Percentiles rank a stretch among this genome's conserved stretches.
These are phyloP conservation scores for Phylloscopus trochiloides DNA, from an alignment of 2,113 vertebrate species.

Conservation along the genomic window DNA sequence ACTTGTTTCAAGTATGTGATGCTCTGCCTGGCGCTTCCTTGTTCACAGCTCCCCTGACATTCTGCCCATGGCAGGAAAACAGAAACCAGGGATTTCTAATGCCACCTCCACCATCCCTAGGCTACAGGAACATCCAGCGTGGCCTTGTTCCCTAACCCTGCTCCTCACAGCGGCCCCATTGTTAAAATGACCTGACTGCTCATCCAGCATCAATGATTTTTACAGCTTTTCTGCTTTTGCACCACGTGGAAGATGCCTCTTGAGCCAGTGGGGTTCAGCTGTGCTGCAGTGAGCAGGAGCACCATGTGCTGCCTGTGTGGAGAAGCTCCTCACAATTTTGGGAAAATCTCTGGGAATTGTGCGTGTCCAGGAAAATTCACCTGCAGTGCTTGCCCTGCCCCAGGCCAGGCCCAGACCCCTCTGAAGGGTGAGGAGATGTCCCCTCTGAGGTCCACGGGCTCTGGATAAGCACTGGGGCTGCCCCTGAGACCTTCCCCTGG, in stretches of 20 bases:
- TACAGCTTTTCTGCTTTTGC: neutral
- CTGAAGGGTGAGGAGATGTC: neutral
- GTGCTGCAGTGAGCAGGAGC: neutral
- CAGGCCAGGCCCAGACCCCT: neutral
- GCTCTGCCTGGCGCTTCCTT: neutral
- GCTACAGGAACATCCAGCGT: fast-evolving
- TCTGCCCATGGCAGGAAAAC: neutral
- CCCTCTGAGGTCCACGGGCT: neutral
- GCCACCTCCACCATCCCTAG: neutral
- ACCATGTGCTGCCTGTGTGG: neutral
- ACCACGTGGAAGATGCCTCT: neutral
- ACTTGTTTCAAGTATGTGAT: neutral
- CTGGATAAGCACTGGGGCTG: neutral
- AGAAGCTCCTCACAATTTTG: neutral
- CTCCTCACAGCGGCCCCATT: neutral
- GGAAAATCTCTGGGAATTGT: neutral
- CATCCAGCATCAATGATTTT: neutral
- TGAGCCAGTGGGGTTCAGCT: neutral
- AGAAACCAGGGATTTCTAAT: neutral
- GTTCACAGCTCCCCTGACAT: neutral
- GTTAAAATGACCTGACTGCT: neutral
- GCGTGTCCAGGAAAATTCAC: neutral
- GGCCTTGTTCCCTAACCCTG: fast-evolving
- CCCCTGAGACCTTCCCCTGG: neutral
- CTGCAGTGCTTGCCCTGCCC: neutral